A percentile compares a stretch with the other conserved stretches of the same genome.
These are phyloP conservation scores for Vultur gryphus DNA, from an alignment of 2,797 vertebrate species.

Conservation along the genomic window DNA sequence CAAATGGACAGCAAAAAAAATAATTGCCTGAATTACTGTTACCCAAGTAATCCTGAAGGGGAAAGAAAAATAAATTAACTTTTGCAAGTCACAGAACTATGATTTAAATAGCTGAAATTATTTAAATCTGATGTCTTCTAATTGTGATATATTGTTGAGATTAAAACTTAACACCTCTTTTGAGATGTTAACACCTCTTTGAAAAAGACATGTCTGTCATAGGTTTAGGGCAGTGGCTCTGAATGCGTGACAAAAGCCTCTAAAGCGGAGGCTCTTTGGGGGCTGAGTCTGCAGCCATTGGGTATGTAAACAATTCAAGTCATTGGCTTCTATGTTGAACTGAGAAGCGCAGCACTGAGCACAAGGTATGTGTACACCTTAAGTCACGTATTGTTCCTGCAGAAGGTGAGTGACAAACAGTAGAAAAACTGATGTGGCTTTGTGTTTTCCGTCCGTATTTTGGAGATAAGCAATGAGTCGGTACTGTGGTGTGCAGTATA, in stretches of 20 bases:
- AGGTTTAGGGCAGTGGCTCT: neutral
- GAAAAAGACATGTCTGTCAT: neutral
- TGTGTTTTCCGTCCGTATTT: neutral
- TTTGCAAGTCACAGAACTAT: neutral
- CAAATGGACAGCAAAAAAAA: neutral
- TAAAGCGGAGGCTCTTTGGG: neutral
- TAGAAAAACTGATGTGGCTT: neutral
- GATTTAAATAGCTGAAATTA: neutral
- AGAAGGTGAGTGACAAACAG: neutral
- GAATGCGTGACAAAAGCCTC: neutral
- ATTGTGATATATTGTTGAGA: neutral
- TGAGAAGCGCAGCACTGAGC: neutral
- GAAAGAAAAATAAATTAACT: neutral
- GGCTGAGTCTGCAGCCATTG: neutral
- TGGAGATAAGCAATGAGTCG: neutral
- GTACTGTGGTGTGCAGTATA: no score
- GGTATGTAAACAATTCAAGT: neutral
- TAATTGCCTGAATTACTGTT: neutral
- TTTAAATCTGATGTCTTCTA: neutral
- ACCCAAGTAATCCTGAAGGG: neutral
- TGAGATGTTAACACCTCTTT: neutral
- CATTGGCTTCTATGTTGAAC: neutral
- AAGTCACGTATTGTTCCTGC: neutral
- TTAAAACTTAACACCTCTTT: neutral
- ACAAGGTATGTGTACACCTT: fast-evolving